These are phyloP conservation scores for Plestiodon gilberti DNA, from an alignment of 2,113 vertebrate species.

Conservation along the genomic window DNA sequence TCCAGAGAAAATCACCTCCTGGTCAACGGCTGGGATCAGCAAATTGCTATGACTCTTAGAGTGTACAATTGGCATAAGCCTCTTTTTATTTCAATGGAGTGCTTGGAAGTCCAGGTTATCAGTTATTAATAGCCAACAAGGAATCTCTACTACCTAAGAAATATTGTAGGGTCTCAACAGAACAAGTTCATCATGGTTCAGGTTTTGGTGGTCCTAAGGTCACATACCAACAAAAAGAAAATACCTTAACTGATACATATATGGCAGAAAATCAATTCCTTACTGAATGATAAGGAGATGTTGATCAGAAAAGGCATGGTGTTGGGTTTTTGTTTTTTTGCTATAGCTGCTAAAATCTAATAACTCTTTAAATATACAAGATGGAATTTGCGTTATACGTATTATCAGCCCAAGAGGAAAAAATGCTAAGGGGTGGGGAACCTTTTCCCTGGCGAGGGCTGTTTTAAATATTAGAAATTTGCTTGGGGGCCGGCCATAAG, in stretches of 20 bases:
- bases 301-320: background rate
- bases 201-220: background rate
- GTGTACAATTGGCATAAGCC: background rate
- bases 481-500: too few species aligned
- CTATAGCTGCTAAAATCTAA: background rate
- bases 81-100: background rate
- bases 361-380: too few species aligned
- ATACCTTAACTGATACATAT: background rate
- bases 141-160: background rate
- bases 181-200: background rate
- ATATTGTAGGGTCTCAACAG: background rate
- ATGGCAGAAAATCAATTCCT: background rate
- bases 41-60: background rate
- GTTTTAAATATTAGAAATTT: too few species aligned
- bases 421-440: too few species aligned
- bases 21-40: too few species aligned
- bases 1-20: too few species aligned
- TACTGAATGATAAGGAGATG: background rate
- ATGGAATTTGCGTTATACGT: too few species aligned
- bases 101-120: background rate
- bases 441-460: too few species aligned
- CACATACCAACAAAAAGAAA: background rate
- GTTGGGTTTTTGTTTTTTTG: too few species aligned
- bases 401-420: background rate
- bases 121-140: background rate